phyloP scores from a whole-genome alignment of 2,113 vertebrate species.

The Pungitius pungitius region DNA sequence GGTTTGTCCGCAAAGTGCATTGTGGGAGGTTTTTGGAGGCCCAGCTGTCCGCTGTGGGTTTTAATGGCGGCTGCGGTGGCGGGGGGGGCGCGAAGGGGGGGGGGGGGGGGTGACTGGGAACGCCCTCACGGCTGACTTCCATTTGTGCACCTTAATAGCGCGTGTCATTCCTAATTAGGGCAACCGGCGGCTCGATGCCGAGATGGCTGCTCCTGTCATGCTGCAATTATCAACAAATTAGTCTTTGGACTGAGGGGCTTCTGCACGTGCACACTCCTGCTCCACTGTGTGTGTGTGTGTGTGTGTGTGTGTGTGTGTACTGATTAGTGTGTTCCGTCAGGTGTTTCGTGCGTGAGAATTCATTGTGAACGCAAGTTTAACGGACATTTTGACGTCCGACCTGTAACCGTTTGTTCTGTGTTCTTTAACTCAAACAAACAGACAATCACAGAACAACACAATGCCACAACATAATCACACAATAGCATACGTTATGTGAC shows the following conservation, averaged over 20 bases:
- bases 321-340: constrained; percentile 33
- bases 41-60: background rate
- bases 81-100: background rate
- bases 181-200: constrained; percentile 56
- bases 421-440: background rate
- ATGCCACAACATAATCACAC: background rate
- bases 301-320: constrained; percentile 4
- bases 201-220: constrained; percentile 71
- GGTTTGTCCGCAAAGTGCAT: constrained; percentile 10
- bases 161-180: constrained; percentile 75
- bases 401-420: constrained; percentile 46
- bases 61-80: background rate
- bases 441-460: background rate
- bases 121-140: constrained; percentile 55
- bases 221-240: constrained; percentile 81
- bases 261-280: constrained; percentile 28
- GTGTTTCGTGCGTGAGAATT: constrained; percentile 52
- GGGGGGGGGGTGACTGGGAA: background rate
- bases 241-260: constrained; percentile 69
- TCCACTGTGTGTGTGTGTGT: constrained; percentile 5
- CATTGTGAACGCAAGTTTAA: constrained; percentile 39
- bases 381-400: constrained; percentile 22
- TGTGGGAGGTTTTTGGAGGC: constrained; percentile 27
- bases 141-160: constrained; percentile 71
- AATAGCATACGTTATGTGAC: background rate